These are phyloP conservation scores for Echinometra lucunter DNA, from an alignment of 53 echinoderm and acorn worm species.

Conservation along the genomic window DNA sequence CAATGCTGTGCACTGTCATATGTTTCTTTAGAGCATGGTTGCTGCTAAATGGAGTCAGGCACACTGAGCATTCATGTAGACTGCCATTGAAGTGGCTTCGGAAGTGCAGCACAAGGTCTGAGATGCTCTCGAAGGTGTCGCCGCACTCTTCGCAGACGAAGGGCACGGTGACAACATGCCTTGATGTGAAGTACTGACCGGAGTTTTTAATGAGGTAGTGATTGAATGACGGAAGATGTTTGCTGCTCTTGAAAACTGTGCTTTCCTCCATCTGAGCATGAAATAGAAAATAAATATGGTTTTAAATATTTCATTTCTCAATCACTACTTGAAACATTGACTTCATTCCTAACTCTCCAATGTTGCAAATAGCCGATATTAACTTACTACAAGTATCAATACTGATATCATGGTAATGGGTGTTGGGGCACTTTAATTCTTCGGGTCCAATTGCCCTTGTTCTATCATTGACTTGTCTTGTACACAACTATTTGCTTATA, in stretches of 20 bases:
- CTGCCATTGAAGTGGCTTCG: slow-evolving; percentile 50
- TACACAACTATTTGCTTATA: no score
- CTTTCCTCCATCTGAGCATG: neutral
- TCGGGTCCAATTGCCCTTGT: no score
- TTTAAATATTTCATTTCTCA: neutral
- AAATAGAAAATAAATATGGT: neutral
- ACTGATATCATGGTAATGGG: no score
- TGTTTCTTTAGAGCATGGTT: slow-evolving; percentile 20
- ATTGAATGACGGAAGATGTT: slow-evolving; percentile 6
- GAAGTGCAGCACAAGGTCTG: slow-evolving; percentile 56
- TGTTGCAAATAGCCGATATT: no score
- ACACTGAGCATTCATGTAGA: slow-evolving; percentile 31
- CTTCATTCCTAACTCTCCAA: no score
- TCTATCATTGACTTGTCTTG: no score
- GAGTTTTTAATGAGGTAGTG: slow-evolving; percentile 66
- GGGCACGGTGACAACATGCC: slow-evolving; percentile 25
- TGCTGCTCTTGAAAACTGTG: neutral
- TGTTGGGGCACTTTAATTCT: no score
- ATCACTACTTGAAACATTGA: no score
- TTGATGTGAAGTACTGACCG: slow-evolving; percentile 45
- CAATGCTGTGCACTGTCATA: neutral
- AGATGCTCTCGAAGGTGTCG: slow-evolving; percentile 50
- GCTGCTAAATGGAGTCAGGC: slow-evolving; percentile 57
- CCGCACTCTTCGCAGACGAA: slow-evolving; percentile 64
- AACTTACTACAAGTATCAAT: no score